Base-by-base conservation (phyloP, 2,888 invertebrate genomes). In the Plagodis pulveraria region DNA sequence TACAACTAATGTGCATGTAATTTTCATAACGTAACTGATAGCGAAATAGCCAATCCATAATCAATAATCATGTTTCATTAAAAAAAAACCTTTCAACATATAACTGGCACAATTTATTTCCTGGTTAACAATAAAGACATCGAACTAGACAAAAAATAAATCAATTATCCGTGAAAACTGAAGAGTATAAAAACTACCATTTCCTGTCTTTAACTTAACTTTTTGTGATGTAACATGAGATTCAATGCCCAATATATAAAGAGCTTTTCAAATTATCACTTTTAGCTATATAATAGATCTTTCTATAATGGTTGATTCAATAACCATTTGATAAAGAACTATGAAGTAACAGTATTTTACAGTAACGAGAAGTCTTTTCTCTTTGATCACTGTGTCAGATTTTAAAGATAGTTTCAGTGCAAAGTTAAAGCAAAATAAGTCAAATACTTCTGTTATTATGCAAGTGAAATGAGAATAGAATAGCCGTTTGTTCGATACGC, bases 371-470 rank as follows among this genome's bases (percentile, higher is more conserved):
- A 55, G 34, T 53, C 55, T 57, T 48, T 41, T 12, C 46, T 47
- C 5, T 22, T 11, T 62, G 52, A 62, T 48, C n/a, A 33, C n/a
- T n/a, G 36, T 42, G 35, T 50, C 45, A 44, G 41, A 42, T 53
- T 8, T 50, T n/a, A 47, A 33, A 44, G 40, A 48, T 47, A 22
- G 22, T 22, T 62, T 50, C 46, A 49, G 50, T 49, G 48, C 46
- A 49, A 41, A 22, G 49, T 42, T 40, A 55, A 40, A 78, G 74
- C 70, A 77, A 83, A 81, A 76, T 70, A 70, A 82, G 76, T 76
- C 46, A 76, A 83, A 80, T 83, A 77, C 83, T 83, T 80, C 54
- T 71, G 73, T 74, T 74, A 69, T 89, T 88, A 87, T 79, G 80
- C 85, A 90, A 89, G 70, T 64, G 56, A 69, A 64, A 69, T 64